Conservation (phyloP, 2,797 vertebrate genomes). For the Hirundo rustica region DNA sequence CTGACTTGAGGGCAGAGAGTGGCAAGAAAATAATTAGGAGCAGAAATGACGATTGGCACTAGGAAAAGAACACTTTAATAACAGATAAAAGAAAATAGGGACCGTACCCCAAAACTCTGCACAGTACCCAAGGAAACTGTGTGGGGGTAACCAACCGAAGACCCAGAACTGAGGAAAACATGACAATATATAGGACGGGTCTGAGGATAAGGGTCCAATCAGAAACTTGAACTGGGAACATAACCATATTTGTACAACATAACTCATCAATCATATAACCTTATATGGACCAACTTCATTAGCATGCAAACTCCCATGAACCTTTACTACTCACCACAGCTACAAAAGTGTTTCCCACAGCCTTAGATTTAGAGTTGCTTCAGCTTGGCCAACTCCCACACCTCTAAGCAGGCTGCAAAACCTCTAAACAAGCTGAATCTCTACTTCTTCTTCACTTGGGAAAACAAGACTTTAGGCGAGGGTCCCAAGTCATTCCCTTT, state of each 20-base stretch:
- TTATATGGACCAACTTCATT: background rate
- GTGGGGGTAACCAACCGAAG: background rate
- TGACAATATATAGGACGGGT: background rate
- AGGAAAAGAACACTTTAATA: background rate
- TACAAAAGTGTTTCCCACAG: background rate
- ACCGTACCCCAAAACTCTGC: background rate
- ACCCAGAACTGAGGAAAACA: background rate
- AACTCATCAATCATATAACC: background rate
- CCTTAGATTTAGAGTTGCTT: background rate
- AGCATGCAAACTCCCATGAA: background rate
- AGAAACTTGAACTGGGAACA: background rate
- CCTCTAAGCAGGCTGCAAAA: background rate
- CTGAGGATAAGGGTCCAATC: background rate
- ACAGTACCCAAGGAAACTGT: background rate
- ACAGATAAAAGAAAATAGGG: background rate
- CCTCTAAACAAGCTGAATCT: background rate
- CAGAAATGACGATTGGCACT: fast-evolving
- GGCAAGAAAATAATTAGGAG: background rate
- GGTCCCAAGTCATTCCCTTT: background rate
- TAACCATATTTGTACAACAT: background rate
- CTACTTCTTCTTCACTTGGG: background rate
- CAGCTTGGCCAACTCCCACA: background rate
- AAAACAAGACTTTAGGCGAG: background rate
- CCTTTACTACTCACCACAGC: background rate
- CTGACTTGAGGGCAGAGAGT: background rate